Conservation (phyloP, 1,140 invertebrate genomes). For the Drosophila setifemur region DNA sequence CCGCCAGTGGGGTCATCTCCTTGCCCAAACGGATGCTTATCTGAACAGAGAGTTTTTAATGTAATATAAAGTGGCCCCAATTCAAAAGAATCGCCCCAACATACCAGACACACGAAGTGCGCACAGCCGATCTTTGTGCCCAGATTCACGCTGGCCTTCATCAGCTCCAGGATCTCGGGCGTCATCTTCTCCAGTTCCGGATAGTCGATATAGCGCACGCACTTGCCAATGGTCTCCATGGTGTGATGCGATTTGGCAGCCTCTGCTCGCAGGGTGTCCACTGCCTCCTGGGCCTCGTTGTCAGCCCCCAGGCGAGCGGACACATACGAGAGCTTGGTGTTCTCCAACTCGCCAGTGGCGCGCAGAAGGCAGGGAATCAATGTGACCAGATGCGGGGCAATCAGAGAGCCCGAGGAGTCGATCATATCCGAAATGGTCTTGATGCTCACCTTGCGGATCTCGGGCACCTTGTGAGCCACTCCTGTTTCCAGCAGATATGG, state of each 20-base stretch:
- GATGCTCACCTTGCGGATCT: conserved; percentile 92
- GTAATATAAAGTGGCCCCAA: neutral
- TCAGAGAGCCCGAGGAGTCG: conserved; percentile 88
- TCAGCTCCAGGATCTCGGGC: conserved; percentile 91
- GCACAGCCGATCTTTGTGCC: conserved; percentile 93
- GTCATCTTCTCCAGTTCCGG: conserved; percentile 90
- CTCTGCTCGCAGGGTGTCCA: conserved; percentile 90
- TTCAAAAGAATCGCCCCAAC: conserved; percentile 40
- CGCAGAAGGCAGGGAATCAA: conserved; percentile 92
- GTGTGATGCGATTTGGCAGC: conserved; percentile 92
- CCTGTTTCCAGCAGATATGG: conserved; percentile 91
- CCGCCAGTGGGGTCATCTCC: conserved; percentile 84
- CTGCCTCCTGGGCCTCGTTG: conserved; percentile 86
- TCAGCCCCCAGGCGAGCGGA: conserved; percentile 88
- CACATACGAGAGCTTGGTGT: conserved; percentile 89
- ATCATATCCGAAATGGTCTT: conserved; percentile 93
- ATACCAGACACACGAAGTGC: conserved; percentile 91
- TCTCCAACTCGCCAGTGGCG: conserved; percentile 93
- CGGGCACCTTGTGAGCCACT: conserved; percentile 89
- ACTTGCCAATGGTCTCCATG: conserved; percentile 94
- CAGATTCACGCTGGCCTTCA: conserved; percentile 90
- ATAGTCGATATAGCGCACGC: conserved; percentile 91
- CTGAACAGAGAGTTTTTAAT: conserved; percentile 36
- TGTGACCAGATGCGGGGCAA: conserved; percentile 91
- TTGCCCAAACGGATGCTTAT: conserved; percentile 82